Base-by-base conservation (phyloP, 2,113 vertebrate species). In the Misgurnus mizolepis region DNA sequence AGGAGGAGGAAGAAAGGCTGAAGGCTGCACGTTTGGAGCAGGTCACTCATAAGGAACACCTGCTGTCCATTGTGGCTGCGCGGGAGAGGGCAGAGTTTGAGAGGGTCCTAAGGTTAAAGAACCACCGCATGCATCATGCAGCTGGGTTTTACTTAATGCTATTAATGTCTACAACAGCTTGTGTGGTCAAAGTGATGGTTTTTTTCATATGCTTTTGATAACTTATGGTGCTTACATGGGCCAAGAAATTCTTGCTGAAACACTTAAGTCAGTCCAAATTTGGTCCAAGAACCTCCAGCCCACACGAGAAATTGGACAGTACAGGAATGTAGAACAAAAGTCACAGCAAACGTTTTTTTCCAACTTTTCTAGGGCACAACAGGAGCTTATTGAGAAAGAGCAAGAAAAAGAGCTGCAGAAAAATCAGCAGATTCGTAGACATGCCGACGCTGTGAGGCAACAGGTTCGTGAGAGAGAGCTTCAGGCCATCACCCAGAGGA, bases 11-110 rank as follows among this genome's bases (percentile, higher is more conserved):
- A 0, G 87, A 79, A 0, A 67, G 12, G 75, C 86, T 98, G 83
- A 88, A 84, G 73, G 86, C 34, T 8, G 92, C 88, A 47, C 93
- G 91, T 5, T 43, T 90, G 61, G 88, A 95, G 22, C 97, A 98
- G 89, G 86, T 97, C 7, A 87, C 89, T 0, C 88, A 91, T 79
- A 95, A 95, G 74, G 90, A 97, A 74, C 94, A 91, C 62, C 18
- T 84, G 1, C 83, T 94, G 86, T 94, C 94, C 0, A 86, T 95
- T 0, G 93, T 96, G 84, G 93, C 89, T 1, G 93, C 92, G 5
- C 89, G 90, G 14, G 94, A 96, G 85, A 93, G 93, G 5, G 89
- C 89, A 0, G 95, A 95, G 62, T 95, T 96, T 5, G 92, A 97
- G 82, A 91, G 93, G 85, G 87, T 96, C 53, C 91, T 96, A 34